phyloP scores from a whole-genome alignment of 2,888 invertebrate genomes.

The Metopia argyrocephala region DNA sequence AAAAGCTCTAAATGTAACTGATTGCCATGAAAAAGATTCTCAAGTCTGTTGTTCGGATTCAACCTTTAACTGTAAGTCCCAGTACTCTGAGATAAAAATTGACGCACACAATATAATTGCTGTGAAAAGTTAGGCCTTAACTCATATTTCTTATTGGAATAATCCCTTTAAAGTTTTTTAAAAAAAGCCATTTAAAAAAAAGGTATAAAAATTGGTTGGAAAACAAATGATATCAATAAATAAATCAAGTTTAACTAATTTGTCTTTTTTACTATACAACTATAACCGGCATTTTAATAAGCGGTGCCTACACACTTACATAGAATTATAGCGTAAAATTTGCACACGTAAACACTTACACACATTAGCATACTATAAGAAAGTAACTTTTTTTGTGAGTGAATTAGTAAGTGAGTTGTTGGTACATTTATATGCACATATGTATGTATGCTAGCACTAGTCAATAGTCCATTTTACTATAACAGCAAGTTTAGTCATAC shows the following conservation, averaged over 20 bases:
- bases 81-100: too few relatives aligned
- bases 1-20: too few relatives aligned
- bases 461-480: slow-evolving; percentile 40
- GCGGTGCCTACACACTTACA: too few relatives aligned
- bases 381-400: slow-evolving; percentile 25
- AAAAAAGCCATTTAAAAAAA: neutral
- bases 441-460: slow-evolving; percentile 43
- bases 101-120: too few relatives aligned
- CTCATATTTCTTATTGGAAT: too few relatives aligned
- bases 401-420: slow-evolving; percentile 41
- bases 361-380: neutral
- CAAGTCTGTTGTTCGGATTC: too few relatives aligned
- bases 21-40: too few relatives aligned
- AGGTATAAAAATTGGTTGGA: slow-evolving; percentile 16
- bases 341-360: neutral
- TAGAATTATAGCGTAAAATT: slow-evolving; percentile 10
- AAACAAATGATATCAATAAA: slow-evolving; percentile 50
- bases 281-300: slow-evolving; percentile 49
- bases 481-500: slow-evolving; percentile 43
- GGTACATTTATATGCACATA: slow-evolving; percentile 27
- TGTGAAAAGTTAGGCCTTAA: too few relatives aligned
- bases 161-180: neutral
- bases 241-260: slow-evolving; percentile 50
- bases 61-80: too few relatives aligned
- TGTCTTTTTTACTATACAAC: slow-evolving; percentile 54